Conservation (phyloP, 2,113 vertebrate species). For the Sorex fumeus region DNA sequence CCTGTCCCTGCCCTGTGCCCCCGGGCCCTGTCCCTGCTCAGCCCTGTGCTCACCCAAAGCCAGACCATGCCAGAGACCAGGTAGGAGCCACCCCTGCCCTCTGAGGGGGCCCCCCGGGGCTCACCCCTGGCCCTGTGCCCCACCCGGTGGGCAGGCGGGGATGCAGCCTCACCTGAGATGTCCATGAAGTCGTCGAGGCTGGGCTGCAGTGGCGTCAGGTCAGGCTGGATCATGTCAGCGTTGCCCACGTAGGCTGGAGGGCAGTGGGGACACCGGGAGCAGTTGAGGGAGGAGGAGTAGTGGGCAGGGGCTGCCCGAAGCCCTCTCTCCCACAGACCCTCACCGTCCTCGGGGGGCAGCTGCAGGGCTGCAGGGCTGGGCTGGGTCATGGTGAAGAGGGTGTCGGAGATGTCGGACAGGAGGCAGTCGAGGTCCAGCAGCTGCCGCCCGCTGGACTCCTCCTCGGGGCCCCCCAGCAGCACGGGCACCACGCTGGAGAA, state of each 20-base stretch:
- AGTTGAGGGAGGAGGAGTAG: not conserved
- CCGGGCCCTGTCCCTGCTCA: not conserved
- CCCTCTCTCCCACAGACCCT: constrained; percentile 77
- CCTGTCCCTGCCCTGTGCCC: too few relatives aligned
- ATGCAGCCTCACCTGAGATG: constrained; percentile 92
- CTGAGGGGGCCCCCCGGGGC: not conserved
- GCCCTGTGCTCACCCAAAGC: not conserved
- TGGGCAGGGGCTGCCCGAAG: not conserved
- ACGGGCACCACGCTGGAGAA: constrained; percentile 92
- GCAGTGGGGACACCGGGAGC: not conserved
- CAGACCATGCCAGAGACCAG: not conserved
- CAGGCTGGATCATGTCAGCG: constrained; percentile 98
- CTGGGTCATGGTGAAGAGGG: constrained; percentile 98
- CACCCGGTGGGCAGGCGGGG: not conserved
- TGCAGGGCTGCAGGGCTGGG: constrained; percentile 88
- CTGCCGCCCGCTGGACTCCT: constrained; percentile 87
- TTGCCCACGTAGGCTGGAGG: constrained; percentile 94
- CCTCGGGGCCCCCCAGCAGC: constrained; percentile 90
- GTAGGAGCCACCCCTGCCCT: not conserved
- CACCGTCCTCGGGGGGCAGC: constrained; percentile 90
- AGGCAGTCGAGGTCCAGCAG: constrained; percentile 96
- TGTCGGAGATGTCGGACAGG: constrained; percentile 98
- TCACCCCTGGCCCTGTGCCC: fast-evolving
- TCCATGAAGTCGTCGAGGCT: constrained; percentile 98
- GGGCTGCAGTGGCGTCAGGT: constrained; percentile 95